Base-by-base conservation (phyloP, 2,113 vertebrate species). In the Ondatra zibethicus region DNA sequence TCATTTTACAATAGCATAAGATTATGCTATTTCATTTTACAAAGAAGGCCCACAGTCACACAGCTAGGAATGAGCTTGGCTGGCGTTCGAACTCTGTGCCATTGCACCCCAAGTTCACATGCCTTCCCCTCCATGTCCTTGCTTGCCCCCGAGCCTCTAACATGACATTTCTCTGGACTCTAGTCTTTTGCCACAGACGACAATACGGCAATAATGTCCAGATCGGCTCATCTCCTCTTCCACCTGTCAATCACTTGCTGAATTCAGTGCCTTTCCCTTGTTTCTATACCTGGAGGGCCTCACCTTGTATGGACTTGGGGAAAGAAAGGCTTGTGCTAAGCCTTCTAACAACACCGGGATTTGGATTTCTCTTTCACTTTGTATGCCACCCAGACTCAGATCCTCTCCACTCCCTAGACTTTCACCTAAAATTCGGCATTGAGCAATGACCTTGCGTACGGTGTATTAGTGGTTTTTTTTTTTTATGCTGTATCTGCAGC, bases 81-180 rank as follows among this genome's bases (percentile, higher is more conserved):
- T 36, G 61, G 27, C 50, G 47, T 76, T 39, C 45, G 42, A 85
- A 50, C 36, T 10, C 16, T 23, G 4, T 2, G 29, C 19, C 45
- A 39, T 16, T 11, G 27, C 66, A 4, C 16, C 9, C 13, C 23
- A n/a, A 68, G 78, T n/a, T 29, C 23, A 58, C 7, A 19, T 0
- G 17, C 0, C 29, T 55, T 50, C 16, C 1, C 5, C 50, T 52
- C n/a, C 33, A 0, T 31, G 7, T 1, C 0, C 5, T 31, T 5
- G 50, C 45, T 86, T 14, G 87, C 33, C 29, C 3, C 2, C 4
- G 27, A 27, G 4, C 42, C 78, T 88, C 61, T 42, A 50, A 25
- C 50, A 1, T 3, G 65, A 5, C 21, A 1, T 29, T 33, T 68
- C 63, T 8, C 81, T 14, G 65, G n/a, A 31, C 19, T 47, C 42